phyloP scores from a whole-genome alignment of 2,888 invertebrate genomes.

The Drosophila subquinaria region DNA sequence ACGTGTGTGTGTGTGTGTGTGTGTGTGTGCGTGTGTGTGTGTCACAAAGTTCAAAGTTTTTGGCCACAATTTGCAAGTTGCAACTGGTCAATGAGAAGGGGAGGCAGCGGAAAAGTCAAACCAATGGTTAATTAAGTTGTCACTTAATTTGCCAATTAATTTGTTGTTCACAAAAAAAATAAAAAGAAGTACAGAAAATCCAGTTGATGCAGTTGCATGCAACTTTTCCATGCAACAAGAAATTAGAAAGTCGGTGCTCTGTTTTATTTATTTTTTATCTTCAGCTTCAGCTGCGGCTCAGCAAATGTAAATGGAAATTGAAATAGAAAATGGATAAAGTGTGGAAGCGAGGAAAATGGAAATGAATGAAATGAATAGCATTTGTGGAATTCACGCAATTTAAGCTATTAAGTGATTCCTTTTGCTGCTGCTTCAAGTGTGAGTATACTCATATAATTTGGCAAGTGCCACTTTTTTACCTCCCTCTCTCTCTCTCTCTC shows the following conservation, averaged over 20 bases:
- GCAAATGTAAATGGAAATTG: constrained; percentile 33
- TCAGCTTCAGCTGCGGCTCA: constrained; percentile 6
- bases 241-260: neutral
- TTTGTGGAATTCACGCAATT: constrained; percentile 45
- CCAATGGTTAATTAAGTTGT: constrained; percentile 31
- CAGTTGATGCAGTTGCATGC: neutral
- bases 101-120: neutral
- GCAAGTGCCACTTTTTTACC: constrained; percentile 44
- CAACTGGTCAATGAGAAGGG: neutral
- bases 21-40: no score
- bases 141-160: constrained; percentile 39
- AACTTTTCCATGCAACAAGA: neutral
- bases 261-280: neutral
- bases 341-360: constrained; percentile 10
- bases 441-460: constrained; percentile 53
- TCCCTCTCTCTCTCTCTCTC: neutral
- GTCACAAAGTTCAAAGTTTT: neutral
- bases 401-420: constrained; percentile 54
- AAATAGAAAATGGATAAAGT: constrained; percentile 25
- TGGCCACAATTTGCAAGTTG: constrained; percentile 2
- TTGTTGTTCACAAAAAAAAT: neutral
- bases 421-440: constrained; percentile 20
- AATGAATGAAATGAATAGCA: constrained; percentile 25
- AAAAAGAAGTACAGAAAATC: neutral
- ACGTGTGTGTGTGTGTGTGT: neutral